Evolutionary conservation across 2,888 invertebrate species (phyloP), one percentile per base, ranked within the genome.

Genomic region (Tenthredo amoena): DNA sequence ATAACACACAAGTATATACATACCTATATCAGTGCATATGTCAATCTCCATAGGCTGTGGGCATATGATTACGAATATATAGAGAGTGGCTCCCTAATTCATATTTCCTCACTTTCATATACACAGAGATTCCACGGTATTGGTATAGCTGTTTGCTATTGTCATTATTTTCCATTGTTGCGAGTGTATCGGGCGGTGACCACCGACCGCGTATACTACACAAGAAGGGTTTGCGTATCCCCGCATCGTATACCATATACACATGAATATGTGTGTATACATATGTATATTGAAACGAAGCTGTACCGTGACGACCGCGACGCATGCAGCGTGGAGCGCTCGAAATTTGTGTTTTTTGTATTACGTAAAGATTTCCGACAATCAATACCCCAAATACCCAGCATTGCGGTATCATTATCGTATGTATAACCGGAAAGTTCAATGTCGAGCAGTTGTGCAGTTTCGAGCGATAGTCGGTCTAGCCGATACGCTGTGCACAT

Each of bases 141-240:
- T 68, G 31, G 34, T 5, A 68, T 5, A 68, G 68, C 62, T 62
- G 4, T 26, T 68, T 68, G 18, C 34, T 12, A 68, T 68, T 15
- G 34, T 68, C 34, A 68, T 68, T 68, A 68, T 68, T 68, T 68
- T 34, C 18, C 68, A 68, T 68, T 68, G 68, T 68, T 68, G 18
- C 34, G 34, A 34, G 68, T 68, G 15, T 34, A 68, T 68, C 34
- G 34, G 68, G 18, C 68, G 68, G 68, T 68, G 68, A 68, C 68
- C 68, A 68, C 34, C 34, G 34, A 68, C 68, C 68, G 34, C 68
- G 68, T 26, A 34, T 68, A 68, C 10, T 68, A 68, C 34, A 68
- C 18, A 15, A 34, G 31, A 26, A 15, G 34, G 34, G 68, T 34
- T 12, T 68, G 34, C 18, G 34, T 68, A 68, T 62, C 21, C 26